phyloP scores from a whole-genome alignment of 2,113 vertebrate genomes.

The Climacteris rufus region DNA sequence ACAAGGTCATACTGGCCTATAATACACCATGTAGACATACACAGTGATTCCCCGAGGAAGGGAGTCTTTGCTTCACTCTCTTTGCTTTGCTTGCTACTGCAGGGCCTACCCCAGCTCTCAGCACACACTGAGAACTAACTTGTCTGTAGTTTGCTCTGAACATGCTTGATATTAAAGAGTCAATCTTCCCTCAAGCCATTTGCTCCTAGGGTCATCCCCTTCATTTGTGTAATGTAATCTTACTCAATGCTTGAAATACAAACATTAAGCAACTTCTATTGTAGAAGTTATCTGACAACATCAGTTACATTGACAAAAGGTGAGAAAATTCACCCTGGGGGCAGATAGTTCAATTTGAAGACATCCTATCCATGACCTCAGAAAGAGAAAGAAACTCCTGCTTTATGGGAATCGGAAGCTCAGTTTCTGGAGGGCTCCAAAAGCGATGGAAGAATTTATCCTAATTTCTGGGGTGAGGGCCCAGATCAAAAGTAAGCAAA shows the following conservation, averaged over 20 bases:
- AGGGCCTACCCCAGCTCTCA: background rate
- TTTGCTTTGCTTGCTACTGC: background rate
- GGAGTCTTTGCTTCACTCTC: background rate
- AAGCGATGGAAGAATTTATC: background rate
- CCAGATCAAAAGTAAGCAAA: background rate
- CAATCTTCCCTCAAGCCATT: background rate
- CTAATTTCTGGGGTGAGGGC: background rate
- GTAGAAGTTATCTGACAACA: background rate
- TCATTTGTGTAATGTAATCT: background rate
- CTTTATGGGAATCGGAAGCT: background rate
- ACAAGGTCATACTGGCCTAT: background rate
- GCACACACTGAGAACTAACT: background rate
- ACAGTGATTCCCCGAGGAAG: background rate
- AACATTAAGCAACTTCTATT: background rate
- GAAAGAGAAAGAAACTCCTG: background rate
- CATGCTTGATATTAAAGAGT: background rate
- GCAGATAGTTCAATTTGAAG: background rate
- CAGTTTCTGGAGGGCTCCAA: background rate
- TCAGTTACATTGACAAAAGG: background rate
- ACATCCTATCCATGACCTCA: background rate
- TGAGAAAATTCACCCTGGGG: background rate
- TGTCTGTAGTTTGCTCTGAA: background rate
- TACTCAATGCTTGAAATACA: background rate
- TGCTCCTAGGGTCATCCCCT: background rate
- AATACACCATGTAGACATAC: background rate